Conservation (phyloP, 2,888 invertebrate genomes). For the Lasioglossum malachurum region DNA sequence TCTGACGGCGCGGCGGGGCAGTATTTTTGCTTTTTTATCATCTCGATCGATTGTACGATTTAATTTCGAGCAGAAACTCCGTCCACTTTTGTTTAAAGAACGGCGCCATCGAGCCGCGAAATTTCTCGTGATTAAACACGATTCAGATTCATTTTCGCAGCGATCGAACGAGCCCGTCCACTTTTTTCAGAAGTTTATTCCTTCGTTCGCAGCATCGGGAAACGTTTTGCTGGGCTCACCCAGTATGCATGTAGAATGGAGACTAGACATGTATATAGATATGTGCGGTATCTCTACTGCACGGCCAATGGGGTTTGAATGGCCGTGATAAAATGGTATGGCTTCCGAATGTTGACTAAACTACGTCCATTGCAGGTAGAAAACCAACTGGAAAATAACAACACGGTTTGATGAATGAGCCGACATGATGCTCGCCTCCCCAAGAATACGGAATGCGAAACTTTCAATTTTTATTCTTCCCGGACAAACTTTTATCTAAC, state of each 20-base stretch:
- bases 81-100: neutral
- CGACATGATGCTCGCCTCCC: constrained; percentile 34
- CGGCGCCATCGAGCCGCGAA: neutral
- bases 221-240: constrained; percentile 69
- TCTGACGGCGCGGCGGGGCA: neutral
- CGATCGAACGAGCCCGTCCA: constrained; percentile 19
- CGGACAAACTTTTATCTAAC: neutral
- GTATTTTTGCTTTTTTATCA: neutral
- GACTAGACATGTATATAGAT: constrained; percentile 80
- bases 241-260: constrained; percentile 76
- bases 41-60: neutral
- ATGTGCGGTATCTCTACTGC: constrained; percentile 84
- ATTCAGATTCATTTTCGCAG: constrained; percentile 22
- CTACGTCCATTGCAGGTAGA: constrained; percentile 84
- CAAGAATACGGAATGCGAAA: constrained; percentile 33
- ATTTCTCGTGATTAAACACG: neutral
- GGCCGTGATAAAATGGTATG: constrained; percentile 84
- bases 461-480: constrained; percentile 2
- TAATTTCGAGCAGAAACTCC: neutral
- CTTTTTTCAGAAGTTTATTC: constrained; percentile 46
- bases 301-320: constrained; percentile 85
- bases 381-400: constrained; percentile 85
- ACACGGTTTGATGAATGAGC: constrained; percentile 75
- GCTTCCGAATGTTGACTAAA: constrained; percentile 85
- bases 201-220: constrained; percentile 38